phyloP scores from a whole-genome alignment of 2,113 vertebrate genomes.

The Istiophorus platypterus region DNA sequence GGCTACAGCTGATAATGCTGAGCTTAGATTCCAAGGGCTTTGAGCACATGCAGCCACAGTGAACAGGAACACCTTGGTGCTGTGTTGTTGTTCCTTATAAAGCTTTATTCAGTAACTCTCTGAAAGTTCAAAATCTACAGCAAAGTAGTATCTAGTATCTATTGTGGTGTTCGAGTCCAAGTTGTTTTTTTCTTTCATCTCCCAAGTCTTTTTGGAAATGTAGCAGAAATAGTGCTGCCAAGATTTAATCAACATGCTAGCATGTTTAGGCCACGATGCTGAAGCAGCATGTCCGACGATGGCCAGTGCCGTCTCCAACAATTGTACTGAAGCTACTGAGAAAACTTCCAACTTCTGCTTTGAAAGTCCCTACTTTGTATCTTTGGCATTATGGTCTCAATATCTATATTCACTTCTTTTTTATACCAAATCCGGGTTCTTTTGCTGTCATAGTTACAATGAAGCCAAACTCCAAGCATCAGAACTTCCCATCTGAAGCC shows the following conservation, averaged over 20 bases:
- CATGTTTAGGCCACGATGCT: neutral
- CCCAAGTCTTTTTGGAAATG: neutral
- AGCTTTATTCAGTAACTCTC: neutral
- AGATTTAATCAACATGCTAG: neutral
- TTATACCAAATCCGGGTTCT: neutral
- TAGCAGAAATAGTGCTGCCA: neutral
- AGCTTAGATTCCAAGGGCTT: constrained; percentile 50
- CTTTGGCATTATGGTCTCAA: neutral
- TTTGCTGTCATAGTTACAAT: no score
- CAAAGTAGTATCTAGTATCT: neutral
- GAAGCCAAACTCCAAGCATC: neutral
- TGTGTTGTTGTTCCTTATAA: constrained; percentile 15
- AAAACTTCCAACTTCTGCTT: neutral
- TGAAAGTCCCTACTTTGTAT: neutral
- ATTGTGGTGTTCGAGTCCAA: neutral
- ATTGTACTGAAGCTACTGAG: neutral
- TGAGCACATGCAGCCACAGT: constrained; percentile 39
- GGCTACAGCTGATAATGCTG: constrained; percentile 51
- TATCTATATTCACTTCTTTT: neutral
- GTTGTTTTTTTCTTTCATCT: neutral
- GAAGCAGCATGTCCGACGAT: no score
- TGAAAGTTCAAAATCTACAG: neutral
- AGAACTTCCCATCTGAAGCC: neutral
- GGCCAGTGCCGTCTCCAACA: neutral
- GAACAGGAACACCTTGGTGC: constrained; percentile 21